Evolutionary conservation across 2,888 invertebrate species (phyloP).

Genomic region (Eucera pruinosa): DNA sequence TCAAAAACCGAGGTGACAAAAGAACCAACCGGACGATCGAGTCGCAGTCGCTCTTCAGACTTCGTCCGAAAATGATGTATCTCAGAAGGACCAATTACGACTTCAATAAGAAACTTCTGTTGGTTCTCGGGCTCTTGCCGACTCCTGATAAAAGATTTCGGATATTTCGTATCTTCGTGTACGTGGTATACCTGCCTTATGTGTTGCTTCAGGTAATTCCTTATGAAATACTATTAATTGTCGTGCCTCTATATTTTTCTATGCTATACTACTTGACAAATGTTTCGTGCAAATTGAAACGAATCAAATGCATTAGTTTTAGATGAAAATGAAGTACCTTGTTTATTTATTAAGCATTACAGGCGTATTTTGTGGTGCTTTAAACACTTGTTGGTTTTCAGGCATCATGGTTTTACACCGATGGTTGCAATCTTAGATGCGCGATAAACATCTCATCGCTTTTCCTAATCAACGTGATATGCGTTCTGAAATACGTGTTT

Average conservation of each 20-base stretch:
- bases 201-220: neutral
- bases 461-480: neutral
- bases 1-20: neutral
- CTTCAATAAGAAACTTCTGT: neutral
- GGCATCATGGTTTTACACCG: neutral
- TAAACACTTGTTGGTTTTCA: neutral
- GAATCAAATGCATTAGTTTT: too few relatives aligned
- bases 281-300: neutral
- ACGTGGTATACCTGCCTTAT: neutral
- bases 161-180: neutral
- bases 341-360: too few relatives aligned
- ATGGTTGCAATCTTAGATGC: neutral
- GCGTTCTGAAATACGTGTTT: neutral
- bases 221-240: too few relatives aligned
- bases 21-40: conserved; percentile 1
- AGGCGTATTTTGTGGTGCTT: too few relatives aligned
- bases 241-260: too few relatives aligned
- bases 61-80: neutral
- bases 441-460: neutral
- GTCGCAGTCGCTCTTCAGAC: neutral
- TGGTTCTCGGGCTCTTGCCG: neutral
- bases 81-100: neutral
- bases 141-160: neutral
- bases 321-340: too few relatives aligned
- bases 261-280: neutral